Evolutionary conservation across 2,888 invertebrate species (phyloP).

Genomic region (Dynastes grantii): DNA sequence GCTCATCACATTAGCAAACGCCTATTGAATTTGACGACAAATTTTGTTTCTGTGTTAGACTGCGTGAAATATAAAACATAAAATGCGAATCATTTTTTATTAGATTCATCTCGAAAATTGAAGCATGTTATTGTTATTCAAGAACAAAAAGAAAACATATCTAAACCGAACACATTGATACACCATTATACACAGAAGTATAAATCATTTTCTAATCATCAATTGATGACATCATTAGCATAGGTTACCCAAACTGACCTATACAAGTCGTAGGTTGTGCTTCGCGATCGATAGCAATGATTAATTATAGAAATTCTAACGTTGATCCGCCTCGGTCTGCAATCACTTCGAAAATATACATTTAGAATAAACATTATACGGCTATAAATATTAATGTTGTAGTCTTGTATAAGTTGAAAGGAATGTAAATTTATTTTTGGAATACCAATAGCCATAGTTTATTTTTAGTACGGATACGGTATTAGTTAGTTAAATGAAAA

Average conservation of each 20-base stretch:
- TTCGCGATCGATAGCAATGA: conserved; percentile 14
- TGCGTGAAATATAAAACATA: too few species aligned
- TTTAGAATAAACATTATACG: conserved; percentile 8
- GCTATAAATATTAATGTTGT: conserved; percentile 17
- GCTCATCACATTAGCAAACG: too few species aligned
- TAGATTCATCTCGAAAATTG: too few species aligned
- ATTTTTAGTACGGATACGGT: conserved; percentile 7
- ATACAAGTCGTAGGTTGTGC: conserved; percentile 25
- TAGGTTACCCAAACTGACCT: conserved; percentile 34
- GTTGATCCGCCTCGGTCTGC: background rate
- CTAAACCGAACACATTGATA: background rate
- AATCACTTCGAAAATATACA: background rate
- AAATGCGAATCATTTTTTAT: too few species aligned
- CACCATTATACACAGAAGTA: background rate
- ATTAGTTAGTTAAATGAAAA: background rate
- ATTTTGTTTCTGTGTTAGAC: too few species aligned
- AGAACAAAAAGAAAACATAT: background rate
- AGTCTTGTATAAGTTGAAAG: background rate
- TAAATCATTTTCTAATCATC: conserved; percentile 6
- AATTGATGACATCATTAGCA: conserved; percentile 8
- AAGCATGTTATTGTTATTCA: background rate
- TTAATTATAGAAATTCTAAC: conserved; percentile 23
- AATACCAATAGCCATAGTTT: background rate
- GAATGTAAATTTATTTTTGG: conserved; percentile 11
- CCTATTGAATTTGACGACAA: too few species aligned